phyloP scores from a whole-genome alignment of 1,140 invertebrate species.

The Micrasema minimum region DNA sequence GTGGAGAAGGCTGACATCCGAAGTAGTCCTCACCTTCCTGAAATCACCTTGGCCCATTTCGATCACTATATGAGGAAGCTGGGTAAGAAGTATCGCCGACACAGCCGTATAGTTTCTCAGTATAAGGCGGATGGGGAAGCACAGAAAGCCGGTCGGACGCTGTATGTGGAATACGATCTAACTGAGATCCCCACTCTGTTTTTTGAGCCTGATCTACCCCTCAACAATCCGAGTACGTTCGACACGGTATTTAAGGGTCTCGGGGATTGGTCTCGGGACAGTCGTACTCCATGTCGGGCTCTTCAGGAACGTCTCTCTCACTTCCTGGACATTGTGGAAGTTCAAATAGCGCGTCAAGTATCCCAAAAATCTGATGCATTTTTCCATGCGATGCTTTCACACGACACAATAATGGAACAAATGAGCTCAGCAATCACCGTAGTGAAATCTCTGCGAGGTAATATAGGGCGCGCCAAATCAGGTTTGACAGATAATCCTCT shows the following conservation, averaged over 20 bases:
- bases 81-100: slow-evolving; percentile 71
- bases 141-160: slow-evolving; percentile 55
- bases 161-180: slow-evolving; percentile 58
- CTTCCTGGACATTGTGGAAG: slow-evolving; percentile 95
- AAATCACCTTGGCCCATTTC: slow-evolving; percentile 87
- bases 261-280: slow-evolving; percentile 60
- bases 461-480: slow-evolving; percentile 79
- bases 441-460: slow-evolving; percentile 78
- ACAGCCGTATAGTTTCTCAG: slow-evolving; percentile 65
- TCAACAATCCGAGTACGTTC: slow-evolving; percentile 87
- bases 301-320: slow-evolving; percentile 83
- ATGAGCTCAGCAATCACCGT: slow-evolving; percentile 84
- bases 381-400: slow-evolving; percentile 96
- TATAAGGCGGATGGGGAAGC: slow-evolving; percentile 55
- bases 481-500: slow-evolving; percentile 84
- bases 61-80: slow-evolving; percentile 87
- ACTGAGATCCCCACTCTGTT: slow-evolving; percentile 86
- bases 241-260: slow-evolving; percentile 83
- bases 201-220: slow-evolving; percentile 82
- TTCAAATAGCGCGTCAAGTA: slow-evolving; percentile 95
- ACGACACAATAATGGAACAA: slow-evolving; percentile 92
- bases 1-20: slow-evolving; percentile 83
- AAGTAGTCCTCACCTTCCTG: slow-evolving; percentile 83
- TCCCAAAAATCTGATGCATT: slow-evolving; percentile 96
- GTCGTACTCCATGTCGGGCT: slow-evolving; percentile 59